Base-by-base conservation (phyloP, 2,797 vertebrate genomes). In the Aldrovandia affinis region DNA sequence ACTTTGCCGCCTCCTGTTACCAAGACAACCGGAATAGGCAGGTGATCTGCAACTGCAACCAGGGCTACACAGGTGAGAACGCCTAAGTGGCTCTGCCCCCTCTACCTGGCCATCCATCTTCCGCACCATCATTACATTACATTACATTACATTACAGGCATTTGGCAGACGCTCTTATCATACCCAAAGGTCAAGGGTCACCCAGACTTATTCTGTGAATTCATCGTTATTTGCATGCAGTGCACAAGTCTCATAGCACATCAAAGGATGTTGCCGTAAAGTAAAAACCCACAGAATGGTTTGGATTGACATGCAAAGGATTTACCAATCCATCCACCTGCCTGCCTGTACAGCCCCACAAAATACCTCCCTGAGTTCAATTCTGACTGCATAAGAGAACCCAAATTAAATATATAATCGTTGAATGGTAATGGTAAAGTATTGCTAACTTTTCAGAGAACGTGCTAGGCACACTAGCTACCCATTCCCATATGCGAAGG, bases 1-100 rank as follows among this genome's bases (percentile, higher is more conserved):
- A 99, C 88, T 99, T 98, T 2, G 98, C 98, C 0, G 92, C 94
- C 36, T 97, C 98, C 63, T 99, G 98, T 94, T 97, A 97, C 89
- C 96, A 97, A 91, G 97, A 99, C 92, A 95, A 93, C 83, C 96
- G 85, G 30, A 97, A 96, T 81, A 93, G 91, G 85, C 97, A 97
- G 86, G 95, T 99, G 0, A 50, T 97, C 89, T 99, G 98, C 93
- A 98, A 95, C 92, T 99, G 98, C 91, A 96, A 95, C 90, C 94
- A 96, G 0, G 98, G 98, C 3, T 98, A 99, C 93, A 96, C 97
- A 93, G 98, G 98, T 98, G 87, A 87, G 91, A 86, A 75, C 47
- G 2, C 28, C 36, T 22, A 0, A 22, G 2, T 80, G 9, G 20
- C 52, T 82, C 52, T n/a, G 5, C 42, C 65, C 42, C 65, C 28